Evolutionary conservation across 2,113 vertebrate genomes (phyloP).

Genomic region (Lipotes vexillifer): DNA sequence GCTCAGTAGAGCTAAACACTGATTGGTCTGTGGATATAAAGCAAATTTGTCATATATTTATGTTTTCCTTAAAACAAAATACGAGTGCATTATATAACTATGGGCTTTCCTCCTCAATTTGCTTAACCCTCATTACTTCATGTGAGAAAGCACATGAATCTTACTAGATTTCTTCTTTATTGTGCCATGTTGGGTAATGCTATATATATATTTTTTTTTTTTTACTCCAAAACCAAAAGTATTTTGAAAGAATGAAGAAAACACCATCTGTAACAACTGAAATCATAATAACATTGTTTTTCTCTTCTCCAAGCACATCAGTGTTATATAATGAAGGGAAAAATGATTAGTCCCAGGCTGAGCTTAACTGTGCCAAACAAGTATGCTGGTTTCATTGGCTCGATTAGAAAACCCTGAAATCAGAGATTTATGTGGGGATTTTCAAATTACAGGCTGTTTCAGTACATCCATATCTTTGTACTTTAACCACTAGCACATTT

Average conservation of each 20-base stretch:
- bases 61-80: not conserved
- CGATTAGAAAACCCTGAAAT: slow-evolving; percentile 44
- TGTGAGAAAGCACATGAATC: not conserved
- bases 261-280: slow-evolving; percentile 55
- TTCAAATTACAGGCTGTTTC: not conserved
- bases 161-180: not conserved
- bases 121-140: not conserved
- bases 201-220: not conserved
- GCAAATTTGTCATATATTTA: not conserved
- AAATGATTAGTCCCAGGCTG: slow-evolving; percentile 38
- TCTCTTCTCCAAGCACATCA: slow-evolving; percentile 37
- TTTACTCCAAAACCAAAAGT: slow-evolving; percentile 37
- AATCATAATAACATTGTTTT: slow-evolving; percentile 51
- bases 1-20: not conserved
- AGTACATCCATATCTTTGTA: not conserved
- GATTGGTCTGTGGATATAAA: not conserved
- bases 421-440: slow-evolving; percentile 10
- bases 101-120: not conserved
- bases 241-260: slow-evolving; percentile 58
- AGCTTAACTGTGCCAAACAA: slow-evolving; percentile 45
- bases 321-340: slow-evolving; percentile 32
- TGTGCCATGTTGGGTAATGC: not conserved
- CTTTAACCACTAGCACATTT: not conserved
- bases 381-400: slow-evolving; percentile 54
- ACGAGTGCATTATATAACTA: not conserved